Percentiles rank a stretch among this genome's conserved stretches.
Evolutionary conservation across 2,797 vertebrate genomes (phyloP).

Genomic region (Pseudochirops corinnae): DNA sequence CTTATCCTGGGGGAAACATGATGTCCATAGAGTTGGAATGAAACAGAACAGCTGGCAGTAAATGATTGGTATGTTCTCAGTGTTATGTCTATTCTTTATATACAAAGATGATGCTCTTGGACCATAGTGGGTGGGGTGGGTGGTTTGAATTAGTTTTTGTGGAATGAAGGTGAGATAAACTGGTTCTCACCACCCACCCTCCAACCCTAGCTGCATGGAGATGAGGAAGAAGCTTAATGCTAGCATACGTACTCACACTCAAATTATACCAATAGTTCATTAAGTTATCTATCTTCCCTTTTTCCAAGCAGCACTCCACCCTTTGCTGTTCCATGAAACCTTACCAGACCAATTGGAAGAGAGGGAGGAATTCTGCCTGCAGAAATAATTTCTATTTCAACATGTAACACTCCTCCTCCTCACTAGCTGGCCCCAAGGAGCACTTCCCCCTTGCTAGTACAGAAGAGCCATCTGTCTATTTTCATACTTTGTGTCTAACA

Average conservation of each 20-base stretch:
- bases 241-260: neutral
- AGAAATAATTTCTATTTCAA: slow-evolving; percentile 13
- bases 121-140: neutral
- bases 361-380: neutral
- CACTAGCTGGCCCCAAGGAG: slow-evolving; percentile 11
- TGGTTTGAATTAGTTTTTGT: neutral
- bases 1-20: neutral
- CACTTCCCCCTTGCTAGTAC: neutral
- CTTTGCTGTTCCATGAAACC: neutral
- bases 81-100: neutral
- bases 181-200: neutral
- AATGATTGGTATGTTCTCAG: neutral
- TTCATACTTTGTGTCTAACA: neutral
- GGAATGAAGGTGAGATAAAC: neutral
- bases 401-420: neutral
- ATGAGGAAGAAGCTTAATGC: neutral
- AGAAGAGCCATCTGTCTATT: neutral
- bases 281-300: neutral
- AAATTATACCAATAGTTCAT: neutral
- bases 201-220: neutral
- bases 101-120: neutral
- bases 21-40: neutral
- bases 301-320: neutral
- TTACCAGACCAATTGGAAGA: neutral
- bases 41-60: neutral